Base-by-base conservation (phyloP, 2,888 invertebrate species). In the Drosophila gaucha region DNA sequence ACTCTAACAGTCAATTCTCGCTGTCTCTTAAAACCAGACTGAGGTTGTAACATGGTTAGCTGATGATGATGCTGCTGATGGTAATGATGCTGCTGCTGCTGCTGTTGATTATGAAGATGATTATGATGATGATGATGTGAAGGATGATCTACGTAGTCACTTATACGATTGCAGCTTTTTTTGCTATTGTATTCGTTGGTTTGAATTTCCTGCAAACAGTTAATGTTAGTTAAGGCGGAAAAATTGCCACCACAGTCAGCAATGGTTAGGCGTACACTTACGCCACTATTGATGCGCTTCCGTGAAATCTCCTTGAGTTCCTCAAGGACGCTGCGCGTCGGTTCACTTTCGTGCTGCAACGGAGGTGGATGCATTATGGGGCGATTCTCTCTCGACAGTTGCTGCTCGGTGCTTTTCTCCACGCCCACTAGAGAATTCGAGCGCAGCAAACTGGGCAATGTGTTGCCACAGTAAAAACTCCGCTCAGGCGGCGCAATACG, bases 241-340 rank as follows among this genome's bases (percentile, higher is more conserved):
- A 10, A 50, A 38, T 20, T 14, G 1, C 16, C 33, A 8, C 4
- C 16, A 36, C 3, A 28, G 10, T 18, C 50, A 22, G n/a, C 26
- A 16, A 3, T 46, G 22, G 14, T 28, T 6, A 6, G 14, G 6
- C 46, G 33, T 3, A 12, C 20, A 86, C 89, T 83, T 84, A 91
- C 93, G 72, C 90, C 92, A 38, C 92, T 91, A 74, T 93, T 93
- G 26, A 93, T 93, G 31, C 93, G 90, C 83, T 93, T 93, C 22
- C 93, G 89, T 1, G 93, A 93, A 49, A 93, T 93, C 86, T 93
- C 93, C 69, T 93, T 93, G 0, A 93, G 80, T 12, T 93, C 93
- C 80, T 93, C 93, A 31, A 93, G 83, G 4, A 93, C 93, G 83
- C 93, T 93, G 51, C 92, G 90, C 1, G 93, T 93, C 3, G 91